Percentiles rank a stretch among this genome's conserved stretches.
Conservation (phyloP, 2,113 vertebrate genomes). For the Pteronura brasiliensis region DNA sequence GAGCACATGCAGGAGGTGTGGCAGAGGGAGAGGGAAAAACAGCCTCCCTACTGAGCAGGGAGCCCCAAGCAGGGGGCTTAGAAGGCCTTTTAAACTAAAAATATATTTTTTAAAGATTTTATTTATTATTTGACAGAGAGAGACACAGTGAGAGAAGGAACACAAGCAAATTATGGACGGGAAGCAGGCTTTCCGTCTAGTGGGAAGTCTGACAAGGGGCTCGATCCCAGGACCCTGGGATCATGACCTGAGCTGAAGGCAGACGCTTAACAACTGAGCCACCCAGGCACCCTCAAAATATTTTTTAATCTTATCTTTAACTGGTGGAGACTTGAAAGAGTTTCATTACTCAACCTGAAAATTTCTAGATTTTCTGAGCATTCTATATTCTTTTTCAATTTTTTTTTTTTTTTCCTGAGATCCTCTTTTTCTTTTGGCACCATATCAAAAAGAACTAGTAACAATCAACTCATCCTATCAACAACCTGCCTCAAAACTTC, state of each 20-base stretch:
- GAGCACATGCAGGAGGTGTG: not conserved
- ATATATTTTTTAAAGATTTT: not conserved
- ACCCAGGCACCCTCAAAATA: not conserved
- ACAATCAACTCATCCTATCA: not conserved
- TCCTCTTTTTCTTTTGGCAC: not conserved
- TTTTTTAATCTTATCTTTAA: not conserved
- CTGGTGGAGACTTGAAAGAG: not conserved
- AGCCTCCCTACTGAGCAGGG: not conserved
- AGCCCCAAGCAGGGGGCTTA: not conserved
- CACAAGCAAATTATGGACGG: too few species aligned
- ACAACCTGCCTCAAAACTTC: not conserved
- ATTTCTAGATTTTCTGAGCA: slow-evolving; percentile 20
- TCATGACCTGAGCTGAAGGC: too few species aligned
- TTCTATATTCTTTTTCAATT: not conserved
- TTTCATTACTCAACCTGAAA: not conserved
- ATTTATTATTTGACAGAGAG: too few species aligned
- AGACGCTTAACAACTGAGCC: too few species aligned
- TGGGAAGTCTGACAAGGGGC: too few species aligned
- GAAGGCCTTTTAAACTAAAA: not conserved
- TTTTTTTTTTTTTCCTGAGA: not conserved
- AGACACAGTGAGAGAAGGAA: too few species aligned
- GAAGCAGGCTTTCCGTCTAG: too few species aligned
- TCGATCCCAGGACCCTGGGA: too few species aligned
- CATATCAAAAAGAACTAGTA: not conserved
- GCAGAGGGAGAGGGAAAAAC: too few species aligned